These are phyloP conservation scores for Tetramorium bicarinatum DNA, from an alignment of 2,888 invertebrate genomes.

Conservation along the genomic window DNA sequence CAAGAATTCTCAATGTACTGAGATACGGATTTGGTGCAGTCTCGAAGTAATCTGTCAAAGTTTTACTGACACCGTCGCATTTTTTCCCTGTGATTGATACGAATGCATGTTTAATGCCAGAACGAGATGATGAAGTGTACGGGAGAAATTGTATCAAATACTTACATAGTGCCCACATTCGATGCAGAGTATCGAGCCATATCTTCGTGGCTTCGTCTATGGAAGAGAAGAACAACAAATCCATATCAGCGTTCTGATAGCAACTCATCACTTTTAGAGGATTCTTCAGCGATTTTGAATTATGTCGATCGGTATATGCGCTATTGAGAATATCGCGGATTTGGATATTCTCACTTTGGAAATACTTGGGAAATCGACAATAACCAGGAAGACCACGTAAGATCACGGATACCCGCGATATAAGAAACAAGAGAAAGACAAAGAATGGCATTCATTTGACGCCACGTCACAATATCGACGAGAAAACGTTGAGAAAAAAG, in stretches of 20 bases:
- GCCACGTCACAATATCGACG: not conserved
- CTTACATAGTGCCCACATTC: constrained; percentile 82
- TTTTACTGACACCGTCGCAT: constrained; percentile 87
- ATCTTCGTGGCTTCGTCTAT: constrained; percentile 80
- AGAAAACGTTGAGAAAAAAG: not conserved
- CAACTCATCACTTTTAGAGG: not conserved
- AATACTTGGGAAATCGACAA: not conserved
- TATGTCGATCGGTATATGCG: constrained; percentile 9
- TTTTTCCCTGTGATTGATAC: constrained; percentile 87
- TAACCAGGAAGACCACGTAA: not conserved
- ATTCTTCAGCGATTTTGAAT: not conserved
- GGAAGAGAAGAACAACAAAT: constrained; percentile 68
- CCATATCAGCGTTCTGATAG: constrained; percentile 13
- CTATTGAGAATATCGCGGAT: not conserved
- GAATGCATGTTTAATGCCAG: constrained; percentile 32
- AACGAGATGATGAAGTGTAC: not conserved
- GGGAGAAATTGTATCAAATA: constrained; percentile 21
- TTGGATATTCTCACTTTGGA: not conserved
- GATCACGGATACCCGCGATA: not conserved
- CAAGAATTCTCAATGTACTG: constrained; percentile 88
- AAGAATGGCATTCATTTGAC: not conserved
- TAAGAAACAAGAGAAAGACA: constrained; percentile 2
- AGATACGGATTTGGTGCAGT: constrained; percentile 88
- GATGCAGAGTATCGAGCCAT: constrained; percentile 81
- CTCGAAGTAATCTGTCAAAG: constrained; percentile 87